Percentiles rank a stretch among this genome's conserved stretches.
phyloP scores from a whole-genome alignment of 2,888 invertebrate species.

The Perdita meconis region DNA sequence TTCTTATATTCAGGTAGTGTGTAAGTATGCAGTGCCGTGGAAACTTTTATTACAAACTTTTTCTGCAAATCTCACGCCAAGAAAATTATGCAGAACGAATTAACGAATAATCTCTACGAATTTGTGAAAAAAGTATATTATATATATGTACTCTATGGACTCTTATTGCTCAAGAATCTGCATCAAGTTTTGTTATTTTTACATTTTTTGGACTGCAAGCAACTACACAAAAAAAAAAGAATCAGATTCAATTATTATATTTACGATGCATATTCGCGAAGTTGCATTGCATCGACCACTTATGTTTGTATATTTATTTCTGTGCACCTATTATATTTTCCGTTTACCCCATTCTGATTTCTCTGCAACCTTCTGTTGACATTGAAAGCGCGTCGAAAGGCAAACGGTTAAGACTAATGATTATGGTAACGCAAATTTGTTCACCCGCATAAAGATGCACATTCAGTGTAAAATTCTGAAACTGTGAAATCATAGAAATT shows the following conservation, averaged over 20 bases:
- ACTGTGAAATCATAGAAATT: not conserved
- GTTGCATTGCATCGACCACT: too few relatives aligned
- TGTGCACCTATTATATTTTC: not conserved
- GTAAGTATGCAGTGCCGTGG: too few relatives aligned
- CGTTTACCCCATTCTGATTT: not conserved
- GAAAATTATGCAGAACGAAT: too few relatives aligned
- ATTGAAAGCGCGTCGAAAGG: constrained; percentile 24
- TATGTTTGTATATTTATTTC: constrained; percentile 6
- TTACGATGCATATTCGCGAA: not conserved
- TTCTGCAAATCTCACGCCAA: too few relatives aligned
- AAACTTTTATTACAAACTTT: too few relatives aligned
- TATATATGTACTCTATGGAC: too few relatives aligned
- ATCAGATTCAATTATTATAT: constrained; percentile 22
- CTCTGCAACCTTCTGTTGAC: not conserved
- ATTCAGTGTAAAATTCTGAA: not conserved
- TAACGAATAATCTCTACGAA: too few relatives aligned
- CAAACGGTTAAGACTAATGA: constrained; percentile 14
- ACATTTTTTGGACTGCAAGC: not conserved
- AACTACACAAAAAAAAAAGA: constrained; percentile 3
- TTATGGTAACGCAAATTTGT: constrained; percentile 39
- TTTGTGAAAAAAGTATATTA: too few relatives aligned
- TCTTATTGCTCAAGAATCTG: not conserved
- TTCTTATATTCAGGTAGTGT: too few relatives aligned
- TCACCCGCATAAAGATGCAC: constrained; percentile 18
- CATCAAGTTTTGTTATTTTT: not conserved